phyloP scores from a whole-genome alignment of 2,113 vertebrate genomes.

The Ardeotis arabs region DNA sequence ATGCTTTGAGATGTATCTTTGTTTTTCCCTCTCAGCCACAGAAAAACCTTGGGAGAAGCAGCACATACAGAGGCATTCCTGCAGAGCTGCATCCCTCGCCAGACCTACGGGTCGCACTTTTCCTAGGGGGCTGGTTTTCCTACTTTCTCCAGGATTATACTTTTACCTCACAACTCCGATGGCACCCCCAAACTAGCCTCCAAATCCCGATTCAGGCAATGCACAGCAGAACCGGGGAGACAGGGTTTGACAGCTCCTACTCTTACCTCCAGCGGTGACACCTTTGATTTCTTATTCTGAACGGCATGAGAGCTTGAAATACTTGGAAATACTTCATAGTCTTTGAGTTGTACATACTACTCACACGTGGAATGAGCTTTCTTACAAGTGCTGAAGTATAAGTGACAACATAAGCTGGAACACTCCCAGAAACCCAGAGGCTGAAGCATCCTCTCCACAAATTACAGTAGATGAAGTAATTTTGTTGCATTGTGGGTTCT shows the following conservation, averaged over 20 bases:
- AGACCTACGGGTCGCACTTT: background rate
- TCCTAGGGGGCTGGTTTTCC: background rate
- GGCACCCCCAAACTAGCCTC: background rate
- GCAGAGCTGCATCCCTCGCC: background rate
- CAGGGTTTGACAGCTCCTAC: background rate
- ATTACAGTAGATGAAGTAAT: background rate
- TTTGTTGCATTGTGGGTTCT: background rate
- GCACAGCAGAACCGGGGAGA: background rate
- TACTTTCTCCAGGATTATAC: background rate
- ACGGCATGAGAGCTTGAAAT: background rate
- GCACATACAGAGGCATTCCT: background rate
- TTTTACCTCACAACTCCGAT: background rate
- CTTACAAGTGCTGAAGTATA: background rate
- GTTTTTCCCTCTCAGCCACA: background rate
- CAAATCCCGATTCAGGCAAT: background rate
- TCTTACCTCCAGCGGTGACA: background rate
- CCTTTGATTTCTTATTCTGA: background rate
- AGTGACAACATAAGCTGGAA: background rate
- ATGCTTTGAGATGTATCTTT: background rate
- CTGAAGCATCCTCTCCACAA: background rate
- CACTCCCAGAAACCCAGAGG: background rate
- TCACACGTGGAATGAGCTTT: background rate
- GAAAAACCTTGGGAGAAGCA: background rate
- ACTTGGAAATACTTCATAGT: background rate
- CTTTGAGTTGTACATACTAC: background rate